Conservation (phyloP, 2,797 vertebrate genomes). For the Leuciscus waleckii region DNA sequence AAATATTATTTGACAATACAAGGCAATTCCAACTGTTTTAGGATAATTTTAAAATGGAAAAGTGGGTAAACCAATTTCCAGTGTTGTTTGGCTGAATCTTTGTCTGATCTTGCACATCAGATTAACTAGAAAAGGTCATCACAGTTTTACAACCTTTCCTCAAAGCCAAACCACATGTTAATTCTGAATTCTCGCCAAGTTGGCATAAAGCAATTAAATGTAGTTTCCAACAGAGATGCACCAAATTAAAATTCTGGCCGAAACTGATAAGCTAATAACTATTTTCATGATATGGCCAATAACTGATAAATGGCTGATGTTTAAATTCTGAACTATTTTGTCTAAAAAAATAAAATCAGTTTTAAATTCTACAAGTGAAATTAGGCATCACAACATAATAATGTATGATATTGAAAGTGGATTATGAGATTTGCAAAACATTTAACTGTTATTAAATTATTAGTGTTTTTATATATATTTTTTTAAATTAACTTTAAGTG, state of each 20-base stretch:
- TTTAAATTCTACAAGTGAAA: background rate
- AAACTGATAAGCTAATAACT: background rate
- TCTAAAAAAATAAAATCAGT: background rate
- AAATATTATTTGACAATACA: background rate
- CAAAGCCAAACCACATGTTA: background rate
- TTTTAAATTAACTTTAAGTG: background rate
- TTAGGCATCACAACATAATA: background rate
- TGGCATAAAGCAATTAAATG: background rate
- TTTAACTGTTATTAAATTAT: background rate
- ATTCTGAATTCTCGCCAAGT: background rate
- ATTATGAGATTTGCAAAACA: background rate
- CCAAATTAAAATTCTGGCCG: background rate
- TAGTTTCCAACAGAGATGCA: background rate
- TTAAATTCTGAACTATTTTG: background rate
- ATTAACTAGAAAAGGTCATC: conserved; percentile 20
- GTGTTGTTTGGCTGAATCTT: background rate
- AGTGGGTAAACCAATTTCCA: background rate
- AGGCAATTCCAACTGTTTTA: background rate
- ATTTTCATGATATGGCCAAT: background rate
- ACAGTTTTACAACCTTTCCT: conserved; percentile 17
- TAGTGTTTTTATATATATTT: background rate
- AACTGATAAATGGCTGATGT: background rate
- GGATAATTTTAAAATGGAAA: background rate
- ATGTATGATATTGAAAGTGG: background rate
- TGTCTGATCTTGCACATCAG: conserved; percentile 26